phyloP scores from a whole-genome alignment of 2,113 vertebrate genomes.

The Stigmatopora argus region DNA sequence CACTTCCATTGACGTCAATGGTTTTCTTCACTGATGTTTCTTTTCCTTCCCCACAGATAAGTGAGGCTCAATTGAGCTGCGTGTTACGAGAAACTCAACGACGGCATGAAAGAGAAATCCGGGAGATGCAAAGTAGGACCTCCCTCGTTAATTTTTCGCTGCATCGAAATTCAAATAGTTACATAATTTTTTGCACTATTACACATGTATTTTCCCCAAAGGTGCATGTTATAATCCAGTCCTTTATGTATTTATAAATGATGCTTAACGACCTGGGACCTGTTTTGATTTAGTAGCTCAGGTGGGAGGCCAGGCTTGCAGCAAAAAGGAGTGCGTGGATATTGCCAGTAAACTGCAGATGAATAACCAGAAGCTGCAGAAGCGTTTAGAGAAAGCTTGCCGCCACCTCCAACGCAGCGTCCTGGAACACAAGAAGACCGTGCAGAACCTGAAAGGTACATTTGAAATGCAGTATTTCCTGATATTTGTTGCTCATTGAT shows the following conservation, averaged over 20 bases:
- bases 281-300: constrained; percentile 9
- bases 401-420: constrained; percentile 77
- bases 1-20: not conserved
- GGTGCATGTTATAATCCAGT: no score
- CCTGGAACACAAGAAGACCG: constrained; percentile 67
- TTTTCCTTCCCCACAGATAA: constrained; percentile 42
- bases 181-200: no score
- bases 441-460: constrained; percentile 70
- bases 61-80: constrained; percentile 52
- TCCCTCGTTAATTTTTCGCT: not conserved
- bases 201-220: no score
- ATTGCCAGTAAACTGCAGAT: constrained; percentile 71
- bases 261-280: no score
- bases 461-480: not conserved
- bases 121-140: constrained; percentile 49
- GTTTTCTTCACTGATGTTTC: not conserved
- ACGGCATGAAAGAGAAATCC: constrained; percentile 55
- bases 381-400: constrained; percentile 76
- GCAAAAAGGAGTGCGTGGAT: constrained; percentile 64
- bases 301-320: constrained; percentile 53
- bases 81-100: constrained; percentile 61
- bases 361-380: constrained; percentile 78
- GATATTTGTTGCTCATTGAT: constrained; percentile 3
- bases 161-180: not conserved
- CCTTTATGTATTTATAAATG: no score